Evolutionary conservation across 2,888 invertebrate species (phyloP).

Genomic region (Labia minor): DNA sequence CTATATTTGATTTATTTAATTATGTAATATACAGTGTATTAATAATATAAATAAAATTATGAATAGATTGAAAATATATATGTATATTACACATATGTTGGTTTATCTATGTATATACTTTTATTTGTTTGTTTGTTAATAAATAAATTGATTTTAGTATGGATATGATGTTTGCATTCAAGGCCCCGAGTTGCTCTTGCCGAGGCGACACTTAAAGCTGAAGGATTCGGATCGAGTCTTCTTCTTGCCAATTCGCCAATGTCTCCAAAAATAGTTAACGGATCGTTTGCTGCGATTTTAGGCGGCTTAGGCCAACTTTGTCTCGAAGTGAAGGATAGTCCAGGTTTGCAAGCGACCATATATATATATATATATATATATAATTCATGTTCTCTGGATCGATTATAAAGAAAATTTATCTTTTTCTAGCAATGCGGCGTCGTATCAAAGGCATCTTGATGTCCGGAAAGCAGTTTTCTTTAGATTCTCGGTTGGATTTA

Average conservation of each 20-base stretch:
- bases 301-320: conserved; percentile 61
- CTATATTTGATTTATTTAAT: no score
- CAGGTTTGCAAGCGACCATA: conserved; percentile 53
- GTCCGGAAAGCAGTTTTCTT: conserved; percentile 81
- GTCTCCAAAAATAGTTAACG: conserved; percentile 93
- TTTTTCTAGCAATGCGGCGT: conserved; percentile 60
- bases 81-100: no score
- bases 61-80: no score
- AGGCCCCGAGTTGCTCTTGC: not conserved
- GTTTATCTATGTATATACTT: no score
- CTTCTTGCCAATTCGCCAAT: conserved; percentile 88
- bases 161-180: no score
- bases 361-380: not conserved
- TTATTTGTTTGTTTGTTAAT: no score
- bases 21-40: no score
- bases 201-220: not conserved
- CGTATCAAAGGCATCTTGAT: conserved; percentile 78
- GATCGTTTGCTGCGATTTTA: conserved; percentile 83
- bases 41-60: no score
- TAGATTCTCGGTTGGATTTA: conserved; percentile 84
- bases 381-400: not conserved
- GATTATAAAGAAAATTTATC: conserved; percentile 18
- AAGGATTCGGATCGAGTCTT: conserved; percentile 79
- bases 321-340: conserved; percentile 63
- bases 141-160: no score